Evolutionary conservation across 1,140 invertebrate species (phyloP).

Genomic region (Ceratina calcarata): DNA sequence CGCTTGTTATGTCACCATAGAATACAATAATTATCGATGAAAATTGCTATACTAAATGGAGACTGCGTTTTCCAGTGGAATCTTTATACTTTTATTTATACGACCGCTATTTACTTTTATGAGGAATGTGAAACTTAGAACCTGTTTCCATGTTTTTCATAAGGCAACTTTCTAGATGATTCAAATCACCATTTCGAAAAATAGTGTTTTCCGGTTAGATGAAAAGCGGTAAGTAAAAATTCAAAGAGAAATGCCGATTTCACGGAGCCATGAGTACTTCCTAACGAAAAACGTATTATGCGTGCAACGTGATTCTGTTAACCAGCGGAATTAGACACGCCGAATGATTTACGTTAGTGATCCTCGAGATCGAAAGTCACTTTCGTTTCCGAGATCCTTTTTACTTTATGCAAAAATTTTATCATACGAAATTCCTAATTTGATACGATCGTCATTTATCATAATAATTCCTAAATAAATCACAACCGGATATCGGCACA

Average conservation of each 20-base stretch:
- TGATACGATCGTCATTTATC: too few relatives aligned
- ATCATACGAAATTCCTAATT: background rate
- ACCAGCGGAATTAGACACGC: slow-evolving; percentile 29
- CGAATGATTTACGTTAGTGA: slow-evolving; percentile 34
- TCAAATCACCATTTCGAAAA: slow-evolving; percentile 1
- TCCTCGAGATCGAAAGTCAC: slow-evolving; percentile 59
- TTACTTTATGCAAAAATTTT: background rate
- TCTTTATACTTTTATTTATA: background rate
- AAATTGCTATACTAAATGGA: background rate
- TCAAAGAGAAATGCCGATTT: slow-evolving; percentile 8
- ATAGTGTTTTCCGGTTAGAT: background rate
- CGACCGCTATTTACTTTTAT: background rate
- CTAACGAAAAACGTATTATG: slow-evolving; percentile 5
- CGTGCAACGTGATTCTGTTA: background rate
- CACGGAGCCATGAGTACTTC: background rate
- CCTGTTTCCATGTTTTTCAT: background rate
- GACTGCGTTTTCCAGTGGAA: background rate
- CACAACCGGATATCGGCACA: too few relatives aligned
- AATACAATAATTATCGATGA: background rate
- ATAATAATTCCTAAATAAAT: too few relatives aligned
- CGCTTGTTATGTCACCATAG: background rate
- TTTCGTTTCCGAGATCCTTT: slow-evolving; percentile 42
- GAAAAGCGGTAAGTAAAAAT: background rate
- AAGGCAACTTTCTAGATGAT: background rate
- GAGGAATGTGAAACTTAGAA: background rate